phyloP scores from a whole-genome alignment of 2,888 invertebrate species.

The Ophion obscuratus region DNA sequence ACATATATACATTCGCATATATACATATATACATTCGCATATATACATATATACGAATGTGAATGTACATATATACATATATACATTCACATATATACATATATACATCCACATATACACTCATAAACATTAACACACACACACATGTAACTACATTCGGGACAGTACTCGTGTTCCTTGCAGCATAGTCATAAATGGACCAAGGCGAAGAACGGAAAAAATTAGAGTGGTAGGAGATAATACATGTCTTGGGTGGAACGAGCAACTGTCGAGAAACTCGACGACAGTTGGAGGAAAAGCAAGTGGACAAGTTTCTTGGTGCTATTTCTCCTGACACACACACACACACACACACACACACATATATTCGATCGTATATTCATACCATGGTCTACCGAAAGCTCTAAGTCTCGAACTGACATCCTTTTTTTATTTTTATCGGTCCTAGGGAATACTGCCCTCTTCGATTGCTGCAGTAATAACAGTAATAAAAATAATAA shows the following conservation, averaged over 20 bases:
- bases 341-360: too few relatives aligned
- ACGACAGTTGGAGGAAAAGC: not conserved
- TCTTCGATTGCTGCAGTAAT: not conserved
- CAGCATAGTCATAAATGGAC: not conserved
- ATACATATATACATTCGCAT: not conserved
- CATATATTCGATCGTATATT: too few relatives aligned
- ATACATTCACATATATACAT: too few relatives aligned
- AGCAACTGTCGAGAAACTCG: not conserved
- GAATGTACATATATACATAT: not conserved
- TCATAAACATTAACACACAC: not conserved
- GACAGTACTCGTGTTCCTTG: not conserved
- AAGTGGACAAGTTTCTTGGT: too few relatives aligned
- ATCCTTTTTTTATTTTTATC: not conserved
- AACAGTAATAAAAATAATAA: constrained; percentile 1
- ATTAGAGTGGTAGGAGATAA: not conserved
- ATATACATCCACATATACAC: not conserved
- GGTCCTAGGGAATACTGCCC: not conserved
- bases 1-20: not conserved
- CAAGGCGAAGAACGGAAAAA: not conserved
- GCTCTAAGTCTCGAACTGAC: constrained; percentile 1
- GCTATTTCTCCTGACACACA: too few relatives aligned
- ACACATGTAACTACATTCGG: not conserved
- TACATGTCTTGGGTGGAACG: not conserved
- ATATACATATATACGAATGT: too few relatives aligned
- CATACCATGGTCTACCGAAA: not conserved